These are phyloP conservation scores for Drosophila putrida DNA, from an alignment of 2,888 invertebrate genomes.

Conservation along the genomic window DNA sequence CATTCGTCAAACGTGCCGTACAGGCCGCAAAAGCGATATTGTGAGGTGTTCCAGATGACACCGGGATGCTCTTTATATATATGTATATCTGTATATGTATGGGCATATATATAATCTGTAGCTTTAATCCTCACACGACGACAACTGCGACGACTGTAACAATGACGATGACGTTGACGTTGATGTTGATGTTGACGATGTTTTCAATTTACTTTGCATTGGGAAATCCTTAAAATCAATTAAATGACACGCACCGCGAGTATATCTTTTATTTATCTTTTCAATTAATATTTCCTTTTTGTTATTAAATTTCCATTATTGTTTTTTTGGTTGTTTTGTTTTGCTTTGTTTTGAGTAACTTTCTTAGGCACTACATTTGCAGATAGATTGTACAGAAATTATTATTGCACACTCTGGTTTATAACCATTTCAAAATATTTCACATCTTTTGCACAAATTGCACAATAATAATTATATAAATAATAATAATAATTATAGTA, in stretches of 20 bases:
- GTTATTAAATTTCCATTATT: conserved; percentile 14
- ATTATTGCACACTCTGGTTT: conserved; percentile 46
- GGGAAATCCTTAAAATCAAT: conserved; percentile 76
- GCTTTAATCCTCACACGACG: conserved; percentile 69
- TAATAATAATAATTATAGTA: conserved; percentile 33
- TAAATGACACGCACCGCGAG: conserved; percentile 72
- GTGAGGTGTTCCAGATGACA: conserved; percentile 37
- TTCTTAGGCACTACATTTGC: conserved; percentile 36
- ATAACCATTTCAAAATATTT: conserved; percentile 19
- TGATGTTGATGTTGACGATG: conserved; percentile 33
- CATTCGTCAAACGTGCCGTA: conserved; percentile 63
- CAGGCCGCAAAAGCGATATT: conserved; percentile 65
- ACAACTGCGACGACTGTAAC: conserved; percentile 13
- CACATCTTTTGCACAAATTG: conserved; percentile 21
- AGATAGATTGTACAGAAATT: conserved; percentile 25
- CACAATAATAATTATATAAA: conserved; percentile 24
- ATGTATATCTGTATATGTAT: conserved; percentile 9
- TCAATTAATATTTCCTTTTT: conserved; percentile 28
- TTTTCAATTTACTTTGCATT: conserved; percentile 61
- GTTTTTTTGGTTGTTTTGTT: conserved; percentile 23
- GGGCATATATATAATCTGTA: conserved; percentile 50
- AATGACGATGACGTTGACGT: conserved; percentile 20
- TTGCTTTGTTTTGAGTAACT: conserved; percentile 20
- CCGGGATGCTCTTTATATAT: conserved; percentile 26
- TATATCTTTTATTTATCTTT: conserved; percentile 33